phyloP scores from a whole-genome alignment of 2,888 invertebrate genomes.

The Hirtodrosophila duncani region DNA sequence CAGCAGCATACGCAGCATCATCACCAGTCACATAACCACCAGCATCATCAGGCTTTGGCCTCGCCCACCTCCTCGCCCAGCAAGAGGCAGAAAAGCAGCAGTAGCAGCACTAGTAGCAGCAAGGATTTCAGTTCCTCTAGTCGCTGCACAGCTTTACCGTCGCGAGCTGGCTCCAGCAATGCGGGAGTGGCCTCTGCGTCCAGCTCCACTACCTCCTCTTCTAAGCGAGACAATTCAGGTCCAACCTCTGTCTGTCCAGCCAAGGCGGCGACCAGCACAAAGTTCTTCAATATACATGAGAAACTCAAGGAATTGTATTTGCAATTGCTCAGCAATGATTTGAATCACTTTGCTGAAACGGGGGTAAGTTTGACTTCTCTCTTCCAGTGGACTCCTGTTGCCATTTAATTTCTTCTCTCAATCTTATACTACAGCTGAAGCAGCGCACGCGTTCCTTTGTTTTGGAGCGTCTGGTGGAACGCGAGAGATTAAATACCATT shows the following conservation, averaged over 20 bases:
- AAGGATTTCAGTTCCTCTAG: conserved; percentile 60
- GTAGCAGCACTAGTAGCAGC: conserved; percentile 35
- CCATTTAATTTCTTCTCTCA: no score
- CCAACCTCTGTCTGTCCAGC: conserved; percentile 30
- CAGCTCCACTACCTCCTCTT: conserved; percentile 10
- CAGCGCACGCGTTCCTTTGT: conserved; percentile 83
- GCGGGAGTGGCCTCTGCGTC: conserved; percentile 2
- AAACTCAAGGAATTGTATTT: conserved; percentile 77
- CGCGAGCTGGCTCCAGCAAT: conserved; percentile 33
- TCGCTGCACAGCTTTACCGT: conserved; percentile 56
- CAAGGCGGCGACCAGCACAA: conserved; percentile 47
- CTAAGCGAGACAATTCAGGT: no score
- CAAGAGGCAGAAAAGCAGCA: conserved; percentile 71
- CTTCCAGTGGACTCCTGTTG: no score
- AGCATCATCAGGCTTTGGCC: conserved; percentile 53
- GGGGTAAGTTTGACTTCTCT: conserved; percentile 65
- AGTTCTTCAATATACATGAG: conserved; percentile 77
- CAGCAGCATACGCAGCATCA: conserved; percentile 39
- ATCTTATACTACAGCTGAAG: conserved; percentile 73
- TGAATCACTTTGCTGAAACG: conserved; percentile 76
- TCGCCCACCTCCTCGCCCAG: conserved; percentile 75
- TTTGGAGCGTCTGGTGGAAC: conserved; percentile 89
- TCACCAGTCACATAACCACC: conserved; percentile 44
- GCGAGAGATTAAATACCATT: conserved; percentile 91
- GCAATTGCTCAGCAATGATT: conserved; percentile 75